These are phyloP conservation scores for Oreochromis niloticus DNA, from an alignment of 2,113 vertebrate species.

Conservation along the genomic window DNA sequence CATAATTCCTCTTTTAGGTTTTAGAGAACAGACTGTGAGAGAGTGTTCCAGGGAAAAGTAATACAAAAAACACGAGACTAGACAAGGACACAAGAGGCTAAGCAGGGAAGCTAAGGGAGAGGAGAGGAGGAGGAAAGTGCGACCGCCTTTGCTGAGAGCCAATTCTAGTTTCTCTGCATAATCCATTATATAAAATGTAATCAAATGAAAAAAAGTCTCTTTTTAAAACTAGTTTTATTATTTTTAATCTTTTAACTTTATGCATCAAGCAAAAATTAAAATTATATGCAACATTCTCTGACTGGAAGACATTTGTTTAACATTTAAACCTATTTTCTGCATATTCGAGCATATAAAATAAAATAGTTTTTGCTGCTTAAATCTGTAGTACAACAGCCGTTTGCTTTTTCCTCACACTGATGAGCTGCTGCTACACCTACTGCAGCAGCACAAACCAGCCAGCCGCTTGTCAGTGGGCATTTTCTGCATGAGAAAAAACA, in stretches of 20 bases:
- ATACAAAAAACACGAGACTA: too few species aligned
- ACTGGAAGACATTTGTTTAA: neutral
- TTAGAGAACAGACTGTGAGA: too few species aligned
- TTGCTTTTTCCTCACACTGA: neutral
- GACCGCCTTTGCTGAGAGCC: too few species aligned
- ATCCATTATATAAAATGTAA: neutral
- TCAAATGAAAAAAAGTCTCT: rapidly evolving
- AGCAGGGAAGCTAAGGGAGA: too few species aligned
- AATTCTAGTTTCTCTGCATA: neutral
- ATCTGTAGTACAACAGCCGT: neutral
- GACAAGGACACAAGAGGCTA: too few species aligned
- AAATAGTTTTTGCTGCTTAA: rapidly evolving
- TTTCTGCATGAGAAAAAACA: neutral
- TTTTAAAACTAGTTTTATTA: neutral
- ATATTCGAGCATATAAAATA: rapidly evolving
- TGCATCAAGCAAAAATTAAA: rapidly evolving
- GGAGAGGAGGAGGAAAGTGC: too few species aligned
- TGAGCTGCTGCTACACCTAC: neutral
- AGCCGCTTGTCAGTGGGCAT: neutral
- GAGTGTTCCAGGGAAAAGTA: too few species aligned
- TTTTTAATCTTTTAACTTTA: neutral
- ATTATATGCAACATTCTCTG: rapidly evolving
- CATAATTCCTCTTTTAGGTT: too few species aligned
- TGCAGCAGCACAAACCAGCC: neutral
- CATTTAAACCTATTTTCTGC: neutral